Percentiles rank a stretch among this genome's conserved stretches.
These are phyloP conservation scores for Eidolon dupreanum DNA, from an alignment of 2,797 vertebrate genomes.

Conservation along the genomic window DNA sequence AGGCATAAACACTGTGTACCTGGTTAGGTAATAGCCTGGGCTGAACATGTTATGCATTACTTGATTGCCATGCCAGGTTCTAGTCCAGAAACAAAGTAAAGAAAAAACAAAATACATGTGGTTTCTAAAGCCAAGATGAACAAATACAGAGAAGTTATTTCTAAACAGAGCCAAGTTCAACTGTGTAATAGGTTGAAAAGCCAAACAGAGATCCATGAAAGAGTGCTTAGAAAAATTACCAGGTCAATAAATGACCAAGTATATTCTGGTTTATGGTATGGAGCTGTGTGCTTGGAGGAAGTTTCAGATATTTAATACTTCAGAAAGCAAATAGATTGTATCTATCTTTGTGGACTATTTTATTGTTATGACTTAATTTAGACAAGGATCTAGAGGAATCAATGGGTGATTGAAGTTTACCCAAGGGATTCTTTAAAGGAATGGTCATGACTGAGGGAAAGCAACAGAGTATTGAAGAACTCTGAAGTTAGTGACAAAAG, in stretches of 20 bases:
- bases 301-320: background rate
- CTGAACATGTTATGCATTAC: background rate
- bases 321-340: background rate
- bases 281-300: background rate
- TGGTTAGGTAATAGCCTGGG: background rate
- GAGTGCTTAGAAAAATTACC: background rate
- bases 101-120: background rate
- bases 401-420: background rate
- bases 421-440: background rate
- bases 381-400: background rate
- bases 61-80: background rate
- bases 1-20: background rate
- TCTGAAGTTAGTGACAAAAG: background rate
- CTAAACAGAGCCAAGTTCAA: constrained; percentile 41
- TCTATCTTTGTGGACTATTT: background rate
- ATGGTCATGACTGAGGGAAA: background rate
- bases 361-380: background rate
- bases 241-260: background rate
- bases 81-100: constrained; percentile 34
- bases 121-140: constrained; percentile 48
- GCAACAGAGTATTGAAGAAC: background rate
- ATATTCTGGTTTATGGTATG: background rate
- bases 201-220: constrained; percentile 35
- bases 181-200: constrained; percentile 47
- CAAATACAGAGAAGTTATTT: constrained; percentile 53